A percentile compares a stretch with the other conserved stretches of the same genome.
Evolutionary conservation across 2,888 invertebrate species (phyloP).

Genomic region (Epinotia bilunana): DNA sequence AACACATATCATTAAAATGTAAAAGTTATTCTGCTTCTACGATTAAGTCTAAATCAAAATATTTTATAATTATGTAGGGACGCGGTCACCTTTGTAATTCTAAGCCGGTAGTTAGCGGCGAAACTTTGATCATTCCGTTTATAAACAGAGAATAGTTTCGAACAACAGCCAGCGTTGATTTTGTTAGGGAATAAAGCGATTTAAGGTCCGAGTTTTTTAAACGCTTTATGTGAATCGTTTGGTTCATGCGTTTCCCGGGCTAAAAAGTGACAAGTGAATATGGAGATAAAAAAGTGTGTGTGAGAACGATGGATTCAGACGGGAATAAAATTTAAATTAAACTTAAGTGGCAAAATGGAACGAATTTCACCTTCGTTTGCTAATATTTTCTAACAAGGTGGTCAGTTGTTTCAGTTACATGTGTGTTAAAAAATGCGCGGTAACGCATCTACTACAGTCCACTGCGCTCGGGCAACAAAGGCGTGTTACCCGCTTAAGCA

Average conservation of each 20-base stretch:
- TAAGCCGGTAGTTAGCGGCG: slow-evolving; percentile 47
- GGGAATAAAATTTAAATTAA: no score
- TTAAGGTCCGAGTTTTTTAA: slow-evolving; percentile 38
- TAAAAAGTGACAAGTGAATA: no score
- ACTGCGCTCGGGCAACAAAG: slow-evolving; percentile 58
- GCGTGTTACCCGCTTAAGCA: slow-evolving; percentile 57
- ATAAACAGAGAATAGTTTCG: slow-evolving; percentile 48
- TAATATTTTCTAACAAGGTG: neutral
- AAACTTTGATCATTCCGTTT: slow-evolving; percentile 49
- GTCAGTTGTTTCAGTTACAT: neutral
- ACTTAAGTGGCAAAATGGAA: no score
- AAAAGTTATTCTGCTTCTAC: neutral
- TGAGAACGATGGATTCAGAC: no score
- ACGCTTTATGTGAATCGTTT: no score
- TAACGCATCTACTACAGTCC: slow-evolving; percentile 50
- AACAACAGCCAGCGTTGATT: slow-evolving; percentile 32
- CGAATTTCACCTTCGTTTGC: no score
- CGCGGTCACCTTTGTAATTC: slow-evolving; percentile 45
- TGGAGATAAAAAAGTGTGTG: no score
- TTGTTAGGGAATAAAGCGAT: slow-evolving; percentile 48
- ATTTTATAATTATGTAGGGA: neutral
- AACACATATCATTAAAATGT: slow-evolving; percentile 8
- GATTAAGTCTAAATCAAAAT: slow-evolving; percentile 18
- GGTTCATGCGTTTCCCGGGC: no score
- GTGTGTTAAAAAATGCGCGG: slow-evolving; percentile 21